Conservation (phyloP, 2,113 vertebrate genomes). For the Platysteira castanea region DNA sequence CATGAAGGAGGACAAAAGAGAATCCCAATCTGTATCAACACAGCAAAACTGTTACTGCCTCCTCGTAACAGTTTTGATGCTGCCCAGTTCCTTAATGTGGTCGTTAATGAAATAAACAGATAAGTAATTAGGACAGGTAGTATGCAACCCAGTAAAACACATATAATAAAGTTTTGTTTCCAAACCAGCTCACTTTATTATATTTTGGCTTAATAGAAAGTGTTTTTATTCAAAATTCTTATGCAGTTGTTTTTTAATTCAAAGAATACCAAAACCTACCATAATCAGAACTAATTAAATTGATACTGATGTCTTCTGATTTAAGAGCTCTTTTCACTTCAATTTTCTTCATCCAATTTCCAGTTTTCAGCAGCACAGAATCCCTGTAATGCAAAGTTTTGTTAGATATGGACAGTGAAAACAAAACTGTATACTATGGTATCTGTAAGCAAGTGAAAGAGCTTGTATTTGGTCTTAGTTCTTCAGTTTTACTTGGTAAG, state of each 20-base stretch:
- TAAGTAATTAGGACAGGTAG: not conserved
- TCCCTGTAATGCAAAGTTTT: conserved; percentile 75
- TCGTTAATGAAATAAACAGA: not conserved
- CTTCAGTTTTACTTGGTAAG: not conserved
- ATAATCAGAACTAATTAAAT: conserved; percentile 94
- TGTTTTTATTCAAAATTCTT: not conserved
- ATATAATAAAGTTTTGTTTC: not conserved
- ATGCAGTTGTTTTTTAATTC: not conserved
- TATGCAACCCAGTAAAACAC: not conserved
- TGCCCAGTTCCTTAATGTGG: not conserved
- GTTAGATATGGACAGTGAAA: not conserved
- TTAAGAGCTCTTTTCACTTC: conserved; percentile 80
- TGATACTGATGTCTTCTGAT: conserved; percentile 86
- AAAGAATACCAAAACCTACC: conserved; percentile 73
- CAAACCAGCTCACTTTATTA: not conserved
- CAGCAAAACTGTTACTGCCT: not conserved
- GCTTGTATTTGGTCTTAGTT: not conserved
- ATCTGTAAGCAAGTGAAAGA: not conserved
- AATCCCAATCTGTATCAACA: not conserved
- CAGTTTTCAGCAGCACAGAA: conserved; percentile 81
- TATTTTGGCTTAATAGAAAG: not conserved
- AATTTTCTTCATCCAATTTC: conserved; percentile 89
- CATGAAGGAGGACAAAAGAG: not conserved
- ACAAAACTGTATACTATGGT: not conserved
- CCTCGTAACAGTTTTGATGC: not conserved